These are phyloP conservation scores for Strigamia crassipes DNA, from an alignment of 2,888 invertebrate genomes.

Conservation along the genomic window DNA sequence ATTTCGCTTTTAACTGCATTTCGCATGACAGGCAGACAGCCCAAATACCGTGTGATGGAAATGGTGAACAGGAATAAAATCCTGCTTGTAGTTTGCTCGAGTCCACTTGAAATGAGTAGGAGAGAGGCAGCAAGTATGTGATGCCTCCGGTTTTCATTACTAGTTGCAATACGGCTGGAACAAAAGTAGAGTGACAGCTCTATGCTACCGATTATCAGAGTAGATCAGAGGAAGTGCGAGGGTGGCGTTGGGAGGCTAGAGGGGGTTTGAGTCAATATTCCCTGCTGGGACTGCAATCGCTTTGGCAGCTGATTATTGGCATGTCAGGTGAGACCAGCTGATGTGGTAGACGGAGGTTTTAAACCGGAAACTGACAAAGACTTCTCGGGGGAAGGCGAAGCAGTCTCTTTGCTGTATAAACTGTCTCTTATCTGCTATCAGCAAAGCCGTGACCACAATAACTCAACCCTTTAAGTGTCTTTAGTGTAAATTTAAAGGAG, in stretches of 20 bases:
- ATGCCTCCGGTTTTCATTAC: conserved; percentile 39
- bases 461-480: conserved; percentile 24
- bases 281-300: conserved; percentile 38
- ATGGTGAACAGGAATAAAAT: conserved; percentile 5
- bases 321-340: conserved; percentile 35
- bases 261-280: conserved; percentile 34
- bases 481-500: conserved; percentile 3
- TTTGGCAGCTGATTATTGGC: conserved; percentile 41
- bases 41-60: conserved; percentile 15
- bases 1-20: not conserved
- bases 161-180: not conserved
- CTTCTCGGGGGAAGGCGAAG: conserved; percentile 1
- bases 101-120: conserved; percentile 19
- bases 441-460: conserved; percentile 37
- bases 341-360: not conserved
- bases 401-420: conserved; percentile 24
- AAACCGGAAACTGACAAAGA: conserved; percentile 40
- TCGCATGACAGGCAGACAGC: not conserved
- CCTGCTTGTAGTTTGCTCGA: not conserved
- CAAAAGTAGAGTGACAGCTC: conserved; percentile 32
- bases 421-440: conserved; percentile 30
- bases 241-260: not conserved
- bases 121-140: not conserved
- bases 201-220: conserved; percentile 27
- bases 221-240: not conserved